Conservation (phyloP, 1,140 invertebrate genomes). For the Aphaenogaster floridana region DNA sequence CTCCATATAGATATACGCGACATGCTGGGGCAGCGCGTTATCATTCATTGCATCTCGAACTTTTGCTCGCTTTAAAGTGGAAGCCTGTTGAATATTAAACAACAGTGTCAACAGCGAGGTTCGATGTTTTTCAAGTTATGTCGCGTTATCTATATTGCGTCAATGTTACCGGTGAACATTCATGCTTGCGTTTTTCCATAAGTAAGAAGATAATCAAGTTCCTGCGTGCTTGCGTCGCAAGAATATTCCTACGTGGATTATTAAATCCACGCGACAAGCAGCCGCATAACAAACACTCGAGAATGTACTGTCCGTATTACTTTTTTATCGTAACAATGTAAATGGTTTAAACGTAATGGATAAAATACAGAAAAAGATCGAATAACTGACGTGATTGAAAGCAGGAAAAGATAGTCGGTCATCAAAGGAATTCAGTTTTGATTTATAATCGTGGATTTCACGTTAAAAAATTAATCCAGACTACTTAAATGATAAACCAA, state of each 20-base stretch:
- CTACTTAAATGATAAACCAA: background rate
- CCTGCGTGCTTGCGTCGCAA: background rate
- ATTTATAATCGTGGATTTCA: background rate
- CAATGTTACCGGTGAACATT: conserved; percentile 19
- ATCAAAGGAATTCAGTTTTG: background rate
- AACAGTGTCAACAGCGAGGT: conserved; percentile 54
- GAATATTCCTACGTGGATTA: background rate
- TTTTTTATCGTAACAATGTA: background rate
- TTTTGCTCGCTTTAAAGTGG: conserved; percentile 66
- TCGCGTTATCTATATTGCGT: conserved; percentile 35
- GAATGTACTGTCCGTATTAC: background rate
- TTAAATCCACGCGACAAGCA: background rate
- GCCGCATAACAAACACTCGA: background rate
- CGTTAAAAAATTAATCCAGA: background rate
- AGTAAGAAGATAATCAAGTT: conserved; percentile 41
- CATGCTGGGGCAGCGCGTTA: conserved; percentile 46
- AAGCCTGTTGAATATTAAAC: conserved; percentile 67
- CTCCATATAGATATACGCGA: conserved; percentile 60
- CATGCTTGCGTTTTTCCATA: conserved; percentile 37
- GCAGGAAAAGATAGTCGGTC: background rate
- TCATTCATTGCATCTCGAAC: conserved; percentile 62
- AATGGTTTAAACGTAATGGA: background rate
- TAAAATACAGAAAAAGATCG: background rate
- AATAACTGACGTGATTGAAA: background rate
- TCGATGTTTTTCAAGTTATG: conserved; percentile 45